Conservation (phyloP, 2,113 vertebrate species). For the Rhinopithecus roxellana region DNA sequence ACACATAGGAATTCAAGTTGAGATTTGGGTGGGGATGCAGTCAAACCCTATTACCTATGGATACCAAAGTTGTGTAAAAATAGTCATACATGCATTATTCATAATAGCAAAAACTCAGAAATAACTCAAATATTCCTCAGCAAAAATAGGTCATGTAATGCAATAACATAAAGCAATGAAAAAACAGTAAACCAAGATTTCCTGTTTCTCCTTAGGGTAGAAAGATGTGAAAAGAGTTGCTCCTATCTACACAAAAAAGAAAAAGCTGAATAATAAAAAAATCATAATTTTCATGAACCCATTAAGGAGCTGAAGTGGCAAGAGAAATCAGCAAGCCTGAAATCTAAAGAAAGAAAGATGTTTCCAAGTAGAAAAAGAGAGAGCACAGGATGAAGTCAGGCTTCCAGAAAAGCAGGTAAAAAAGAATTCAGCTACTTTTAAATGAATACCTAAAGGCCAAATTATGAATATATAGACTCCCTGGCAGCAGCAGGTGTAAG, state of each 20-base stretch:
- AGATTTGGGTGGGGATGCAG: too few species aligned
- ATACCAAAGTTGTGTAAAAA: background rate
- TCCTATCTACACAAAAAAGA: background rate
- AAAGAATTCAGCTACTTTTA: background rate
- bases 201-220: background rate
- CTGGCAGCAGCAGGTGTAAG: background rate
- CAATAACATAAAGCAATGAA: background rate
- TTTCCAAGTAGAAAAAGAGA: background rate
- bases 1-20: too few species aligned
- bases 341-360: background rate
- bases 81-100: background rate
- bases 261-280: background rate
- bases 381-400: too few species aligned
- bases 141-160: background rate
- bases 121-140: background rate
- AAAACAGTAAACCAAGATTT: background rate
- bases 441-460: background rate
- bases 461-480: accelerated
- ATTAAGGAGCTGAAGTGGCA: background rate
- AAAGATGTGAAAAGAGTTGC: background rate
- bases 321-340: background rate
- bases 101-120: background rate
- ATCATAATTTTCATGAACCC: background rate
- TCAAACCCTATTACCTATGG: background rate
- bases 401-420: background rate